These are phyloP conservation scores for Pseudorhombus dupliciocellatus DNA, from an alignment of 2,113 vertebrate species.

Conservation along the genomic window DNA sequence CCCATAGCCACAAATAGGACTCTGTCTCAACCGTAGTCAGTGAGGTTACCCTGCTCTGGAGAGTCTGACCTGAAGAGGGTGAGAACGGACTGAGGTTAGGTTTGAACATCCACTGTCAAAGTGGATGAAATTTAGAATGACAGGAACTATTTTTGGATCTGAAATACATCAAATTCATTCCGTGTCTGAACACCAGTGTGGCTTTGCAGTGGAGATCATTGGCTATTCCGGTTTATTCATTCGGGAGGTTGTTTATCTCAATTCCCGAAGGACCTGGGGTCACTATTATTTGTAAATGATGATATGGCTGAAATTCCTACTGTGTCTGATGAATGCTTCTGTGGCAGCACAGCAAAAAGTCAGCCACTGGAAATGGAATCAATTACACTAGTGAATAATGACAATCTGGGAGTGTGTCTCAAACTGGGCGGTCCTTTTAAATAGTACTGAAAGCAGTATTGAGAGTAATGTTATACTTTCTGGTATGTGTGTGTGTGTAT, in stretches of 20 bases:
- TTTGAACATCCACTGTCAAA: slow-evolving; percentile 8
- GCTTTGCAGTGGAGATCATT: background rate
- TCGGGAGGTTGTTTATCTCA: slow-evolving; percentile 31
- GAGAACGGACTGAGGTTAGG: background rate
- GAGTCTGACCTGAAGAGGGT: background rate
- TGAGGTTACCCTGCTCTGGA: background rate
- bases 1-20: slow-evolving; percentile 1
- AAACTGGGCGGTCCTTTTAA: slow-evolving; percentile 5
- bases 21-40: background rate
- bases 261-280: slow-evolving; percentile 29
- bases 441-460: background rate
- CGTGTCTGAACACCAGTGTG: background rate
- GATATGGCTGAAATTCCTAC: slow-evolving; percentile 23
- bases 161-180: background rate
- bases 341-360: background rate
- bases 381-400: background rate
- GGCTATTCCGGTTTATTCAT: background rate
- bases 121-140: background rate
- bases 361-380: slow-evolving; percentile 4
- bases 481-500: too few species aligned
- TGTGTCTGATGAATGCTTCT: slow-evolving; percentile 25
- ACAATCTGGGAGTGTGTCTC: background rate
- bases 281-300: slow-evolving; percentile 21
- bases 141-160: background rate
- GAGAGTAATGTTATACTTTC: background rate